Conservation (phyloP, 2,113 vertebrate species). For the Aleadryas rufinucha region DNA sequence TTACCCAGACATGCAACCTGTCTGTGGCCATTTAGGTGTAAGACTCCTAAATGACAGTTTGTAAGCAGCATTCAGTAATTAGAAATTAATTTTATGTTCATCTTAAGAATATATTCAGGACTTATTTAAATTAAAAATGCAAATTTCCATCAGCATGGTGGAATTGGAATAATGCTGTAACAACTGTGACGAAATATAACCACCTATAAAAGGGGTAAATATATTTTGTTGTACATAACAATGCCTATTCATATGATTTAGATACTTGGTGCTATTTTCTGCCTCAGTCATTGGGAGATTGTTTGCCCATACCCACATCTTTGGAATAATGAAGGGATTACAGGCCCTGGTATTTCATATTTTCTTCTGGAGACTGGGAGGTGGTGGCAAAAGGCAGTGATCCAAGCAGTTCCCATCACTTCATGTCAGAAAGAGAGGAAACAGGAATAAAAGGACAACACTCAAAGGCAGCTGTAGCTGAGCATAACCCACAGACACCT, state of each 20-base stretch:
- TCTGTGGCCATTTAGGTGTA: background rate
- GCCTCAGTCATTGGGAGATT: background rate
- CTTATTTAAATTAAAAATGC: slow-evolving; percentile 14
- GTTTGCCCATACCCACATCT: background rate
- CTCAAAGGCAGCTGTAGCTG: background rate
- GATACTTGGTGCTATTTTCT: background rate
- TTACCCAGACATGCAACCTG: background rate
- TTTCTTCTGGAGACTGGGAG: background rate
- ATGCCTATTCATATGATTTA: background rate
- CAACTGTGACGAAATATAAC: slow-evolving; percentile 2
- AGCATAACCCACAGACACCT: background rate
- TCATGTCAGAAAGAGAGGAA: background rate
- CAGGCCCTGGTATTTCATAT: background rate
- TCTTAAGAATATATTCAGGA: background rate
- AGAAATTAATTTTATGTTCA: background rate
- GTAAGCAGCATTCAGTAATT: background rate
- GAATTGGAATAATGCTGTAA: background rate
- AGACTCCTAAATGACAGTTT: background rate
- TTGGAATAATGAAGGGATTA: background rate
- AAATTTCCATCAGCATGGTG: background rate
- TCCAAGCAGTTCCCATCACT: background rate
- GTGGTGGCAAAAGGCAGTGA: background rate
- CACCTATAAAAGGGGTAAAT: background rate
- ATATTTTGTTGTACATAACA: background rate
- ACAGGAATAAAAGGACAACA: background rate